Evolutionary conservation across 1,140 invertebrate species (phyloP).

Genomic region (Ceratina japonica): DNA sequence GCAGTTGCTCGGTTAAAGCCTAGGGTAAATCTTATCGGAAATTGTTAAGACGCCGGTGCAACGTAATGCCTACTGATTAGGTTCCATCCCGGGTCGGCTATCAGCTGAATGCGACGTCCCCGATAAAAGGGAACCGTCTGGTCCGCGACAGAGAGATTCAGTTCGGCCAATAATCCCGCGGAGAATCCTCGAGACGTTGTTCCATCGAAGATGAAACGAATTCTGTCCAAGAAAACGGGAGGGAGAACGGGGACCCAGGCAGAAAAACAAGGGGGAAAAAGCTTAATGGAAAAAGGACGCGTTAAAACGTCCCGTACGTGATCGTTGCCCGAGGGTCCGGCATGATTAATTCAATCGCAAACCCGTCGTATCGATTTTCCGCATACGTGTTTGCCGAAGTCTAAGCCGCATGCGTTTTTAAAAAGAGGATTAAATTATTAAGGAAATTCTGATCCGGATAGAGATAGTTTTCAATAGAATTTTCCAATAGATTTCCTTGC

Average conservation of each 20-base stretch:
- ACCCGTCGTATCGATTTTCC: slow-evolving; percentile 7
- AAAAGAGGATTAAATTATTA: too few species aligned
- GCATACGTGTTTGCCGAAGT: too few species aligned
- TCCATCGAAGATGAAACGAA: slow-evolving; percentile 42
- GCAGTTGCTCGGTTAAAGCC: neutral
- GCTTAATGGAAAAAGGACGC: slow-evolving; percentile 46
- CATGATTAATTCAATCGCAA: slow-evolving; percentile 18
- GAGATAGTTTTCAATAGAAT: too few species aligned
- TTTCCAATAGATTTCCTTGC: too few species aligned
- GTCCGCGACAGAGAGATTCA: neutral
- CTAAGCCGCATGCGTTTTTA: too few species aligned
- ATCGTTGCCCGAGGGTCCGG: neutral
- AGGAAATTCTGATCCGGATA: too few species aligned
- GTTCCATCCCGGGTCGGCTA: slow-evolving; percentile 11
- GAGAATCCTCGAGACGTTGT: slow-evolving; percentile 48
- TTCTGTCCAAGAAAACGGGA: neutral
- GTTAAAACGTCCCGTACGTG: slow-evolving; percentile 29
- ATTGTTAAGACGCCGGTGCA: slow-evolving; percentile 41
- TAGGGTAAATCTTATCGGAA: slow-evolving; percentile 44
- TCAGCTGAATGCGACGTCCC: slow-evolving; percentile 27
- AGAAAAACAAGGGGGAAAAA: neutral
- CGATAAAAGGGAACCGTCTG: slow-evolving; percentile 25
- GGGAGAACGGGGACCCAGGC: neutral
- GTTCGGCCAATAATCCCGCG: slow-evolving; percentile 61
- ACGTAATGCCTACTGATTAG: slow-evolving; percentile 48